phyloP scores from a whole-genome alignment of 2,797 vertebrate species.

The Apogon talboti region DNA sequence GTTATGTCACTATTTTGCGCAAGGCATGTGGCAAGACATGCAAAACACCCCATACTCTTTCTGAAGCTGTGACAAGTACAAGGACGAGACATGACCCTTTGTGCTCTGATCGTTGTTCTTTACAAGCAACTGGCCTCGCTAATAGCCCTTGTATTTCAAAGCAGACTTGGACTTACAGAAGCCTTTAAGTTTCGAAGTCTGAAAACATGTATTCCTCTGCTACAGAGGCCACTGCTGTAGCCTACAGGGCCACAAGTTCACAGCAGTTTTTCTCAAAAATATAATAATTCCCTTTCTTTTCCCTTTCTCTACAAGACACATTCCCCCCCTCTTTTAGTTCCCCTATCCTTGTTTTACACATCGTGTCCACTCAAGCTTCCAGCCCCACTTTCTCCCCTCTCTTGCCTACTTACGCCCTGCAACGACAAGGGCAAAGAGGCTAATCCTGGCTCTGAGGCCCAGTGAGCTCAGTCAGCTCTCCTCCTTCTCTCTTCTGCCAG shows the following conservation, averaged over 20 bases:
- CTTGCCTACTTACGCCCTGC: constrained; percentile 45
- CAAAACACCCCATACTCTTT: not conserved
- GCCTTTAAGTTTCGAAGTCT: constrained; percentile 7
- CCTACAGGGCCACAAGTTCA: constrained; percentile 24
- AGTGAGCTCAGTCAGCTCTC: constrained; percentile 63
- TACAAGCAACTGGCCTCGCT: constrained; percentile 14
- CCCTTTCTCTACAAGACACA: constrained; percentile 19
- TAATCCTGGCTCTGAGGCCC: constrained; percentile 76
- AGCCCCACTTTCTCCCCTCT: constrained; percentile 42
- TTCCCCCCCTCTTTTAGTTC: constrained; percentile 24
- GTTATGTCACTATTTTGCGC: constrained; percentile 1
- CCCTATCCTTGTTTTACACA: constrained; percentile 39
- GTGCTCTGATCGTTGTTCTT: constrained; percentile 14
- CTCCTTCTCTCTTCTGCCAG: constrained; percentile 62
- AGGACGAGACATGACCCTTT: not conserved
- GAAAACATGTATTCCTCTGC: constrained; percentile 24
- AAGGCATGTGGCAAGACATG: not conserved
- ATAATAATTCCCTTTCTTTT: constrained; percentile 16
- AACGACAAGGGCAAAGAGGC: constrained; percentile 71
- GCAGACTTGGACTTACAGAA: constrained; percentile 17
- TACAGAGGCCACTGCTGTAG: constrained; percentile 23
- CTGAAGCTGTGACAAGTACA: constrained; percentile 10
- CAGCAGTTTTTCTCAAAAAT: constrained; percentile 7
- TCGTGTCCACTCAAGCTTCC: constrained; percentile 54
- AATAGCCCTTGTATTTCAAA: constrained; percentile 12